phyloP scores from a whole-genome alignment of 2,797 vertebrate genomes.

The Anguilla anguilla region DNA sequence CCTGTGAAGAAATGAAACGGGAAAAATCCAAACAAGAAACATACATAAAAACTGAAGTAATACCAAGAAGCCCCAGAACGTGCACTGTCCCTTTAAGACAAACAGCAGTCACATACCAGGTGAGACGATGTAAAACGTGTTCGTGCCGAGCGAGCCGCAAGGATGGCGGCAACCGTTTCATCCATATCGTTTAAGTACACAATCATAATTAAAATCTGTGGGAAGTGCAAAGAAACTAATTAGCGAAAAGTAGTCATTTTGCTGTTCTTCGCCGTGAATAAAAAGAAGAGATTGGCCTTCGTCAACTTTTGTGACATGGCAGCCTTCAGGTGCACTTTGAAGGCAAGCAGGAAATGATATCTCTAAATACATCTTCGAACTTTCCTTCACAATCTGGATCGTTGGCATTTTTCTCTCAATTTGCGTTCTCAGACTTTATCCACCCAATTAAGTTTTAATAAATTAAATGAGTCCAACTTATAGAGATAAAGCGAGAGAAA shows the following conservation, averaged over 20 bases:
- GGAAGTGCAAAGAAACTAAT: conserved; percentile 55
- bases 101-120: background rate
- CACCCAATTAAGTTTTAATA: conserved; percentile 11
- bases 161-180: conserved; percentile 38
- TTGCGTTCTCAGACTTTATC: conserved; percentile 19
- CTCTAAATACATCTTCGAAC: conserved; percentile 52
- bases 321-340: conserved; percentile 35
- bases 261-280: conserved; percentile 51
- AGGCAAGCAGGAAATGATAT: conserved; percentile 41
- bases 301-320: conserved; percentile 49
- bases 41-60: background rate
- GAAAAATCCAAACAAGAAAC: background rate
- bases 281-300: conserved; percentile 51
- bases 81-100: background rate
- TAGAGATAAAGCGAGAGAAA: conserved; percentile 44
- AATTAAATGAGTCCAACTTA: conserved; percentile 41
- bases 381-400: conserved; percentile 52
- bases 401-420: conserved; percentile 46
- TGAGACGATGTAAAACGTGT: background rate
- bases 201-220: conserved; percentile 66
- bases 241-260: conserved; percentile 56
- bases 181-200: conserved; percentile 44
- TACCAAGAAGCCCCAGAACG: background rate
- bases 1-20: too few species aligned
- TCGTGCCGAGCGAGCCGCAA: conserved; percentile 17